Conservation (phyloP, 2,888 invertebrate genomes). For the Tachina grossa region DNA sequence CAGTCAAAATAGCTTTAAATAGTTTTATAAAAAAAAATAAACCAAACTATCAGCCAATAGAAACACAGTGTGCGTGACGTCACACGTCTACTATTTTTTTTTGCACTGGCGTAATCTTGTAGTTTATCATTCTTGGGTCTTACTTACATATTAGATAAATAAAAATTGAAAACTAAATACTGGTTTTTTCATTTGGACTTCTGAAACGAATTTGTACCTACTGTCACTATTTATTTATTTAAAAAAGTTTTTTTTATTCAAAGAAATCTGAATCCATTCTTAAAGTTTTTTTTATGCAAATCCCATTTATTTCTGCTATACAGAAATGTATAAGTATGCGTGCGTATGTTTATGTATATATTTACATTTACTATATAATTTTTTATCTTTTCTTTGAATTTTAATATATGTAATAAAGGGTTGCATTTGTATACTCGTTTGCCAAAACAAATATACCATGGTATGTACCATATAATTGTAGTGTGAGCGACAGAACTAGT, state of each 20-base stretch:
- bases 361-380: conserved; percentile 1
- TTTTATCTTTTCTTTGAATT: conserved; percentile 34
- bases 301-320: neutral
- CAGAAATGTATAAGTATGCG: neutral
- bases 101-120: too few relatives aligned
- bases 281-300: conserved; percentile 28
- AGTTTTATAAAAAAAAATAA: too few relatives aligned
- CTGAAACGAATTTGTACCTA: conserved; percentile 13
- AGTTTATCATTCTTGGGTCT: too few relatives aligned
- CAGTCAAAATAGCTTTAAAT: too few relatives aligned
- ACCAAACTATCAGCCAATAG: too few relatives aligned
- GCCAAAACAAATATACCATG: too few relatives aligned
- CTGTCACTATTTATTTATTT: conserved; percentile 31
- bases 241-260: neutral
- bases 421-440: too few relatives aligned
- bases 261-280: conserved; percentile 37
- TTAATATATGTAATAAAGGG: too few relatives aligned
- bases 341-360: neutral
- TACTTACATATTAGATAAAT: neutral
- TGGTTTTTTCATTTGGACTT: conserved; percentile 24
- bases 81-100: too few relatives aligned
- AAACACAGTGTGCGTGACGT: too few relatives aligned
- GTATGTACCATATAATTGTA: too few relatives aligned
- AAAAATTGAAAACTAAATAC: conserved; percentile 21
- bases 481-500: too few relatives aligned